Percentiles rank a stretch among this genome's conserved stretches.
Evolutionary conservation across 2,888 invertebrate genomes (phyloP).

Genomic region (Neria commutata): DNA sequence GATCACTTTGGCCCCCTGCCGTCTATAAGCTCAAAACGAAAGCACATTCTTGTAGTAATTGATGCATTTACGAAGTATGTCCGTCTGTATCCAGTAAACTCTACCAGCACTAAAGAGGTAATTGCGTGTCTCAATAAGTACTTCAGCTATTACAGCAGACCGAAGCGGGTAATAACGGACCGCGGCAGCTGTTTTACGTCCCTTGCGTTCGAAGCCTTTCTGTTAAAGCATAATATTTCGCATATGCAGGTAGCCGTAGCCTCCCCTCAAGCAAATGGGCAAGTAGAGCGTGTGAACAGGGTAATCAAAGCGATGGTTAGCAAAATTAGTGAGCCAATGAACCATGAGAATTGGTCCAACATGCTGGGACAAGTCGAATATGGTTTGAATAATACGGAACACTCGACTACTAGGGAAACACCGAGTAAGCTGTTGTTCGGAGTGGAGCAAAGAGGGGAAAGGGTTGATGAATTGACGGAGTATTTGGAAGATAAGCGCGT

Average conservation of each 20-base stretch:
- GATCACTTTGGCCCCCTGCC: constrained; percentile 1
- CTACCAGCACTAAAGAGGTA: background rate
- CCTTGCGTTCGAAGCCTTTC: constrained; percentile 2
- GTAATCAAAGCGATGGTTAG: constrained; percentile 4
- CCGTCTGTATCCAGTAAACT: background rate
- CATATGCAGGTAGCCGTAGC: constrained; percentile 4
- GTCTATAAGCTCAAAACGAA: background rate
- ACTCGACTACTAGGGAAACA: background rate
- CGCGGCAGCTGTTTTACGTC: constrained; percentile 14
- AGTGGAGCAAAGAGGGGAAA: background rate
- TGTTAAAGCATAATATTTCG: background rate
- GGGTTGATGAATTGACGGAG: constrained; percentile 3
- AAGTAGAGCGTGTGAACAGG: constrained; percentile 5
- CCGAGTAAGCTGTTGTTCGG: constrained; percentile 17
- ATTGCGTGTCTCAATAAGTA: background rate
- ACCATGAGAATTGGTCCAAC: background rate
- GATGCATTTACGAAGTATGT: constrained; percentile 4
- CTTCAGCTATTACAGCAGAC: background rate
- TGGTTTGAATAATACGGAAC: constrained; percentile 11
- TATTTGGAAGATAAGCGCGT: constrained; percentile 1
- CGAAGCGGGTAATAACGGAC: constrained; percentile 11
- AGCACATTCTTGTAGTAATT: background rate
- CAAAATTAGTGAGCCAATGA: background rate
- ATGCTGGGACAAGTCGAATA: constrained; percentile 1
- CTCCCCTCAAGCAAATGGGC: constrained; percentile 3